Percentiles rank a stretch among this genome's conserved stretches.
phyloP scores from a whole-genome alignment of 2,888 invertebrate species.

The Mellilla xanthometata region DNA sequence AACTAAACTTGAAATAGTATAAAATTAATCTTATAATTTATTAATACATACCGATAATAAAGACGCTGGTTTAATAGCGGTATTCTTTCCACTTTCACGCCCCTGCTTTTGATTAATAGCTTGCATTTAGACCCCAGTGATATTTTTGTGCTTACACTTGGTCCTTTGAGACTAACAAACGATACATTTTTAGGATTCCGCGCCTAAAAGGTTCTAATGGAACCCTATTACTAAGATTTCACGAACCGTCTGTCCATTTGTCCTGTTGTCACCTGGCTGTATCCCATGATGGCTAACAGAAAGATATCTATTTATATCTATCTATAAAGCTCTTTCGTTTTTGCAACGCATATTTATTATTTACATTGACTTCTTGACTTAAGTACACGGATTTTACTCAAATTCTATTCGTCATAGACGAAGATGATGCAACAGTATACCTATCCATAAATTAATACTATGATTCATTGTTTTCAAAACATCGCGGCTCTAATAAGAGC shows the following conservation, averaged over 20 bases:
- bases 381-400: not conserved
- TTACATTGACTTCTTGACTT: conserved; percentile 1
- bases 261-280: too few species aligned
- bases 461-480: not conserved
- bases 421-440: too few species aligned
- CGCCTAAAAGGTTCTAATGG: too few species aligned
- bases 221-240: too few species aligned
- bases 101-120: conserved; percentile 50
- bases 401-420: not conserved
- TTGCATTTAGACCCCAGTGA: conserved; percentile 43
- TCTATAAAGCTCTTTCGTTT: too few species aligned
- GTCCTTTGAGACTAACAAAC: conserved; percentile 13
- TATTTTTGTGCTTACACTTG: conserved; percentile 35
- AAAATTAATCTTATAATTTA: not conserved
- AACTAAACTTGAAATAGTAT: not conserved
- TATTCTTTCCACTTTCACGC: conserved; percentile 44
- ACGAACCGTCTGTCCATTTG: too few species aligned
- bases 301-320: too few species aligned
- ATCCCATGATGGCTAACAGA: too few species aligned
- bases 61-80: conserved; percentile 34
- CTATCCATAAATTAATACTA: not conserved
- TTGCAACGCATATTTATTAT: not conserved
- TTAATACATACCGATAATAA: not conserved
- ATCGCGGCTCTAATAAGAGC: not conserved
- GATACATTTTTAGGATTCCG: too few species aligned